phyloP scores from a whole-genome alignment of 2,113 vertebrate species.

The Tachycineta bicolor region DNA sequence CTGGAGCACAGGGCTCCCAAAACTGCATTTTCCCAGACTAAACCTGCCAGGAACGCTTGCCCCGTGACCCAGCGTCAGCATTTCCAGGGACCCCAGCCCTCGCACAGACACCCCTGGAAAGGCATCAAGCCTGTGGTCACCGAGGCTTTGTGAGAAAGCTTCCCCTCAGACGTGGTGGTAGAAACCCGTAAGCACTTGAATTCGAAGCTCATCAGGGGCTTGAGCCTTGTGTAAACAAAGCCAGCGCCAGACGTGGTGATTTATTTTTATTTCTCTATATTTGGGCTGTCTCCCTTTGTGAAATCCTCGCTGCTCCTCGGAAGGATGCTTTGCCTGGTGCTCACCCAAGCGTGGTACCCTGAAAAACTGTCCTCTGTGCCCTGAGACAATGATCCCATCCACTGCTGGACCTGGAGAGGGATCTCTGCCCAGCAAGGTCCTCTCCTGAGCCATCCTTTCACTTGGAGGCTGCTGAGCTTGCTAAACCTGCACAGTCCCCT shows the following conservation, averaged over 20 bases:
- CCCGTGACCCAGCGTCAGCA: neutral
- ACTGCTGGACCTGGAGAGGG: neutral
- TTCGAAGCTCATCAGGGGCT: neutral
- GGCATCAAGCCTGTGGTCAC: slow-evolving; percentile 49
- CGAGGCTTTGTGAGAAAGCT: slow-evolving; percentile 48
- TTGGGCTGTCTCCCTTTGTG: slow-evolving; percentile 32
- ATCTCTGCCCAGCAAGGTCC: neutral
- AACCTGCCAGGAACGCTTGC: slow-evolving; percentile 60
- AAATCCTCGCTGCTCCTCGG: neutral
- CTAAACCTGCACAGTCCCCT: neutral
- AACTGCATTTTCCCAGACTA: slow-evolving; percentile 56
- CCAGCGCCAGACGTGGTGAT: neutral
- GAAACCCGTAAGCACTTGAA: neutral
- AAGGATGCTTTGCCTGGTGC: neutral
- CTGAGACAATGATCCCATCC: neutral
- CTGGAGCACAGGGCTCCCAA: slow-evolving; percentile 43
- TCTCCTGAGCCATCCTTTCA: neutral
- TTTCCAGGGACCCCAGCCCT: slow-evolving; percentile 44
- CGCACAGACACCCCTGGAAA: slow-evolving; percentile 45
- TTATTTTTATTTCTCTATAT: slow-evolving; percentile 52
- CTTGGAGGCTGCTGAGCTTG: neutral
- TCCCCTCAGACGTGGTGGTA: slow-evolving; percentile 3
- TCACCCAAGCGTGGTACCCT: neutral
- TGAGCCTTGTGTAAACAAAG: slow-evolving; percentile 39
- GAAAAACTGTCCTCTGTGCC: neutral